Evolutionary conservation across 2,888 invertebrate species (phyloP), one percentile per base, ranked within the genome.

Genomic region (Trypoxylon attenuatum): DNA sequence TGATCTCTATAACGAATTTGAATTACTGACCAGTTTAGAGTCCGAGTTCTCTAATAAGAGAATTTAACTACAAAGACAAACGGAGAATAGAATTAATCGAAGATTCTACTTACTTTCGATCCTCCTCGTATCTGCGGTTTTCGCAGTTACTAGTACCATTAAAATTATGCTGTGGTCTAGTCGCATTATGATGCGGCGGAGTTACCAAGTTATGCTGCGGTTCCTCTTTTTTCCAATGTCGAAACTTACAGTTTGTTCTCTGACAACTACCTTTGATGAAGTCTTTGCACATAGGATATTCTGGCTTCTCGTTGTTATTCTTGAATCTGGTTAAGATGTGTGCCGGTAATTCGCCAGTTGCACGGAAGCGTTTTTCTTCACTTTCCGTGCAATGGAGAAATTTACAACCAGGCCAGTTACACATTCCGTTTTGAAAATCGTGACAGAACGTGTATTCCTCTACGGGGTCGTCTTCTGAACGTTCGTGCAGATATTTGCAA

Each of bases 331-430:
- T 78, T 0, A 83, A 42, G 22, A 90, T 89, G 77, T 90, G 90
- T 23, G 88, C 87, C 1, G 94, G 93, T 80, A 95, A 88, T 81
- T 93, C 91, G 0, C 94, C 94, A 8, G 92, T 92, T 49, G 89
- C 89, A 73, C 92, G 90, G 78, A 92, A 95, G 76, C 92, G 93
- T 63, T 92, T 91, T 77, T 94, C 94, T 82, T 94, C 94, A 76
- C 93, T 93, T 15, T 92, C 89, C 0, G 92, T 90, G 79, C 94
- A 94, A 85, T 95, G 95, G 41, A 94, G 89, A 83, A 94, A 94
- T 79, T 92, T 92, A 80, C 94, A 94, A 60, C 91, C 92, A 2
- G 90, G 89, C 76, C 95, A 89, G n/a, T 90, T 89, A 81, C 94
- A 95, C 64, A 92, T 90, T 41, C 91, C 91, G 84, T 95, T 95